phyloP scores from a whole-genome alignment of 2,113 vertebrate species.

The Onychorhynchus coronatus region DNA sequence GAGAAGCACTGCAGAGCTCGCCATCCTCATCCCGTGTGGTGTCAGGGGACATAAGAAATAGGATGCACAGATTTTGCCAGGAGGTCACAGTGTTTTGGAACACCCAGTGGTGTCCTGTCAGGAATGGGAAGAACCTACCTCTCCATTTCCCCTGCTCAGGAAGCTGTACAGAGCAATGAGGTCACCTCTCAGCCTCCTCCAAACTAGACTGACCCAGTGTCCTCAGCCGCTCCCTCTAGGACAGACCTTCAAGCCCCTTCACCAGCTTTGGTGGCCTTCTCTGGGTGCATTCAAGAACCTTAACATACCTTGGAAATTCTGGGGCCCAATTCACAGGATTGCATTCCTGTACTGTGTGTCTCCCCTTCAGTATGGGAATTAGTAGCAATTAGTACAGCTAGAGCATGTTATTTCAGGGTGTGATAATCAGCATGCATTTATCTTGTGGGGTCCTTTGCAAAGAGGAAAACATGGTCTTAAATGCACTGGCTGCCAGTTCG shows the following conservation, averaged over 20 bases:
- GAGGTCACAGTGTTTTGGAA: neutral
- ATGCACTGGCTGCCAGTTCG: neutral
- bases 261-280: neutral
- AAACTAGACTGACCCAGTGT: neutral
- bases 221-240: neutral
- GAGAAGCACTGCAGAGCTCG: neutral
- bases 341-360: neutral
- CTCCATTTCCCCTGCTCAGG: neutral
- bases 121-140: neutral
- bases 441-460: neutral
- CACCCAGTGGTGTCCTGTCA: neutral
- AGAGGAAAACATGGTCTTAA: neutral
- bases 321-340: neutral
- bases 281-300: neutral
- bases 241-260: neutral
- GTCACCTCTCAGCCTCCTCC: neutral
- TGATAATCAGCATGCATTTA: neutral
- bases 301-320: neutral
- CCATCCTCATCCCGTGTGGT: neutral
- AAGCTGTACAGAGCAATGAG: neutral
- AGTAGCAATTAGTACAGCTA: neutral
- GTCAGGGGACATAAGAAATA: neutral
- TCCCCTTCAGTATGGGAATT: neutral
- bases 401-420: neutral
- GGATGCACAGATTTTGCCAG: neutral